A percentile compares a stretch with the other conserved stretches of the same genome.
Evolutionary conservation across 2,797 vertebrate species (phyloP).

Genomic region (Pelodytes ibericus): DNA sequence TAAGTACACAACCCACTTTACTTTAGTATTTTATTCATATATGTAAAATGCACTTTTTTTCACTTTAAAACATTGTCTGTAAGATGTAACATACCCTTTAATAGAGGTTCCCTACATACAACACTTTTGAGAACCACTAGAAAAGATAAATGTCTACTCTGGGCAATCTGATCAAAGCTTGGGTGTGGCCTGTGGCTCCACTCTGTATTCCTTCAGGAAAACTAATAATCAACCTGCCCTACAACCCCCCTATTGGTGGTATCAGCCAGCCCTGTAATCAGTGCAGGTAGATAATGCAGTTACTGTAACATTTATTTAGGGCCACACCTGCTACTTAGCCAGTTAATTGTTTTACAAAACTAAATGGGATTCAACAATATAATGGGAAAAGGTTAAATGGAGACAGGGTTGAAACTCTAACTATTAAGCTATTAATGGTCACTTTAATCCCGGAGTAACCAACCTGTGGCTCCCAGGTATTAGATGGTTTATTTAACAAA

Average conservation of each 20-base stretch:
- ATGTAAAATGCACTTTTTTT: too few relatives aligned
- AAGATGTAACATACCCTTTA: too few relatives aligned
- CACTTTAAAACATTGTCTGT: too few relatives aligned
- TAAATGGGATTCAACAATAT: neutral
- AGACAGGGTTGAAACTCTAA: neutral
- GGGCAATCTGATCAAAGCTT: neutral
- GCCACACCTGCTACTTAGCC: conserved; percentile 14
- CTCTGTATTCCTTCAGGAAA: conserved; percentile 20
- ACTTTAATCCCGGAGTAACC: too few relatives aligned
- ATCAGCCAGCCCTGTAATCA: conserved; percentile 25
- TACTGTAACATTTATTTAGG: neutral
- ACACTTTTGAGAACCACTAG: too few relatives aligned
- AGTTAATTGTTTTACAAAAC: neutral
- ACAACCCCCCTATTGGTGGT: neutral
- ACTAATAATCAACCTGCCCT: neutral
- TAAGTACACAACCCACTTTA: too few relatives aligned
- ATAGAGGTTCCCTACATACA: too few relatives aligned
- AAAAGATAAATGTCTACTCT: too few relatives aligned
- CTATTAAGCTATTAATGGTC: neutral
- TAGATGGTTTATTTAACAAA: too few relatives aligned
- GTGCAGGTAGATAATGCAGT: neutral
- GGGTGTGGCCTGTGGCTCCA: conserved; percentile 6
- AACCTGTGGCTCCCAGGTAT: too few relatives aligned
- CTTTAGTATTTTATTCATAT: too few relatives aligned
- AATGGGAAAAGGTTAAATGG: neutral